These are phyloP conservation scores for Rousettus leschenaultii DNA, from an alignment of 2,113 vertebrate genomes.

Conservation along the genomic window DNA sequence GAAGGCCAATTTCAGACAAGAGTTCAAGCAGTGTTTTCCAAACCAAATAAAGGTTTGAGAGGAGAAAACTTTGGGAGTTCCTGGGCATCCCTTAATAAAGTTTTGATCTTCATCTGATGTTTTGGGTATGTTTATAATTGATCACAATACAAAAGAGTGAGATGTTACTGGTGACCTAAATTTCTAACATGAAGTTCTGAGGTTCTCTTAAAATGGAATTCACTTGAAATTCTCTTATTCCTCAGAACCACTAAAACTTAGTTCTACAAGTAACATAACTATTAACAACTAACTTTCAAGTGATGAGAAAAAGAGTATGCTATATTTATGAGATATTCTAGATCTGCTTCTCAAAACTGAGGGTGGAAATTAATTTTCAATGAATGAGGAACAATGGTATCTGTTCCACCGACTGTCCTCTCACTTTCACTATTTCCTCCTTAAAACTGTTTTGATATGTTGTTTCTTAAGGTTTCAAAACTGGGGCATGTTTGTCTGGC, in stretches of 20 bases:
- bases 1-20: not conserved
- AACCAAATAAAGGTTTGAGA: not conserved
- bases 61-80: not conserved
- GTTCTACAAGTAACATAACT: not conserved
- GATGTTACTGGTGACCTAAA: not conserved
- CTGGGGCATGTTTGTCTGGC: not conserved
- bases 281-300: not conserved
- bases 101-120: not conserved
- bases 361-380: not conserved
- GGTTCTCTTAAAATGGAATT: conserved; percentile 7
- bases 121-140: not conserved
- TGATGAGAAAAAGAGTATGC: not conserved
- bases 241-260: not conserved
- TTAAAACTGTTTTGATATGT: not conserved
- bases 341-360: not conserved
- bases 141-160: not conserved
- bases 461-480: not conserved
- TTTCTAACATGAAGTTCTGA: not conserved
- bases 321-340: not conserved
- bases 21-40: not conserved
- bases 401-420: not conserved
- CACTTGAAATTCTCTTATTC: not conserved
- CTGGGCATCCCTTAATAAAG: not conserved
- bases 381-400: not conserved
- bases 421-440: not conserved